phyloP scores from a whole-genome alignment of 2,113 vertebrate species.

The Tyto alba region DNA sequence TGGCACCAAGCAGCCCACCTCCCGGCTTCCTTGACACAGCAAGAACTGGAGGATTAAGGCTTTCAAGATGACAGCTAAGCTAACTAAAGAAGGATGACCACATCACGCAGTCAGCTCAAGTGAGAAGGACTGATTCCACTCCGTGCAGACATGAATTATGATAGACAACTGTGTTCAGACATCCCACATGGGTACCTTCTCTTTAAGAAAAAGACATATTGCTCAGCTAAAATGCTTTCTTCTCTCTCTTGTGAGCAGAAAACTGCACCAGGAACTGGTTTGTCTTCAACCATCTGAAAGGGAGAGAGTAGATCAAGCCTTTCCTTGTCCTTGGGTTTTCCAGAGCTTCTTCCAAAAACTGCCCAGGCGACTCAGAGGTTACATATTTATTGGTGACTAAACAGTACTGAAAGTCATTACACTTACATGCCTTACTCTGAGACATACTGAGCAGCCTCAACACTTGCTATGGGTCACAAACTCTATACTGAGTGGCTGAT shows the following conservation, averaged over 20 bases:
- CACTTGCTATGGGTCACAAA: not conserved
- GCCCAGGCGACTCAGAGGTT: not conserved
- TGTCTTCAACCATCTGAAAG: not conserved
- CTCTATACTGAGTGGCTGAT: not conserved
- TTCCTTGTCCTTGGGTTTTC: not conserved
- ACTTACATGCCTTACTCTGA: not conserved
- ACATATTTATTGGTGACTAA: not conserved
- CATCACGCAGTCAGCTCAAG: not conserved
- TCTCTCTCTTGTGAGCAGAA: not conserved
- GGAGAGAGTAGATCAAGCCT: not conserved
- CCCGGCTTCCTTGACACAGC: not conserved
- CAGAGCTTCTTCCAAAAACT: not conserved
- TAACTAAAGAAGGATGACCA: not conserved
- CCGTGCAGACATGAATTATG: not conserved
- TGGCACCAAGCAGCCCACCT: rapidly evolving
- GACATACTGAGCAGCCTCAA: not conserved
- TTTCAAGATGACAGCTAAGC: not conserved
- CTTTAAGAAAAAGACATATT: not conserved
- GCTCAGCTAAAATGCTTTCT: not conserved
- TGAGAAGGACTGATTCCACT: not conserved
- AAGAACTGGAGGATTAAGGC: not conserved
- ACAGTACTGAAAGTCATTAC: not conserved
- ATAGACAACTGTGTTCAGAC: not conserved
- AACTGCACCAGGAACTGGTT: not conserved
- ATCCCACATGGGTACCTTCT: not conserved